These are phyloP conservation scores for Orgyia antiqua DNA, from an alignment of 2,888 invertebrate genomes.

Conservation along the genomic window DNA sequence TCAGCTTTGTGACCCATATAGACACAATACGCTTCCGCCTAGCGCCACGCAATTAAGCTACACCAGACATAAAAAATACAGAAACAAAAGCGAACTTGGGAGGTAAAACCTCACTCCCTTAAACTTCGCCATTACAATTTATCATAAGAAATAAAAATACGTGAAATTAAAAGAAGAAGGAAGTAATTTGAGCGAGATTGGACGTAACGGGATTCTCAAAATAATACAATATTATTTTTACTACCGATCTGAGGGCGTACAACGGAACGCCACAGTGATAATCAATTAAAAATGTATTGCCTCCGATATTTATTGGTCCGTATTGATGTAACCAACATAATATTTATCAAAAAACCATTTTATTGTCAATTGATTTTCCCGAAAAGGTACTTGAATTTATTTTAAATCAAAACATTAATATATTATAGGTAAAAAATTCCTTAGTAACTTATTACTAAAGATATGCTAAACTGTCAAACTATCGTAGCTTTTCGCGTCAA, in stretches of 20 bases:
- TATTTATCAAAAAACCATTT: too few species aligned
- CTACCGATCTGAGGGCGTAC: conserved; percentile 36
- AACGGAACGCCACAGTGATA: conserved; percentile 39
- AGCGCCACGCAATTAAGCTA: conserved; percentile 72
- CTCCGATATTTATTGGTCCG: too few species aligned
- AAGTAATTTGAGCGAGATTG: conserved; percentile 63
- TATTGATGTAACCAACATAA: too few species aligned
- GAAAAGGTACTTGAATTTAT: too few species aligned
- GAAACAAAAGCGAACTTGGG: conserved; percentile 70
- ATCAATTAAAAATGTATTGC: conserved; percentile 37
- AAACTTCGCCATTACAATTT: conserved; percentile 68
- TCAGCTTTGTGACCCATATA: conserved; percentile 63
- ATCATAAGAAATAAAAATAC: conserved; percentile 78
- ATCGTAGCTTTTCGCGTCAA: too few species aligned
- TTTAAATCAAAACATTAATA: too few species aligned
- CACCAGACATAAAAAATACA: conserved; percentile 76
- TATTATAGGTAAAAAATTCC: too few species aligned
- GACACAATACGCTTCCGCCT: conserved; percentile 66
- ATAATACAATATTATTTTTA: conserved; percentile 35
- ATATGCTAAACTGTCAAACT: too few species aligned
- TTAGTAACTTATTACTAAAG: too few species aligned
- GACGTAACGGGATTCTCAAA: conserved; percentile 48
- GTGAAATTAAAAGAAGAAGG: conserved; percentile 73
- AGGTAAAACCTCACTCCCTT: conserved; percentile 28
- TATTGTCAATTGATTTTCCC: too few species aligned